Percentiles rank a stretch among this genome's conserved stretches.
phyloP scores from a whole-genome alignment of 2,113 vertebrate genomes.

The Nesogale talazaci region DNA sequence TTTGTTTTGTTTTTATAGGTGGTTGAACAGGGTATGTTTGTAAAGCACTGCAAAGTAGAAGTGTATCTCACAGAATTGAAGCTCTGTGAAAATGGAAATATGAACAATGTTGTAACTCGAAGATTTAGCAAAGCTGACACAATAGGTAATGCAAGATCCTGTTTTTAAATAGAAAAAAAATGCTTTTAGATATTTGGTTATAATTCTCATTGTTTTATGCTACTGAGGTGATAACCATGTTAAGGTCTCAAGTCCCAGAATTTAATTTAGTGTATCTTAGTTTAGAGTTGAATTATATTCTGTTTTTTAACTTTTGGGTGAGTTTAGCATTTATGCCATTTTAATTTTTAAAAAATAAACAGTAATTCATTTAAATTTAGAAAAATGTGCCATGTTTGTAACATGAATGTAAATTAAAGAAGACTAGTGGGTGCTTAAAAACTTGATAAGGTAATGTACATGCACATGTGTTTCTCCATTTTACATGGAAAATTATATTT shows the following conservation, averaged over 20 bases:
- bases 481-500: constrained; percentile 10
- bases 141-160: constrained; percentile 90
- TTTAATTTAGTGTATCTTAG: neutral
- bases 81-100: constrained; percentile 97
- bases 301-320: constrained; percentile 33
- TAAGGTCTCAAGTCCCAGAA: neutral
- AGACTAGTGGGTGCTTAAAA: constrained; percentile 11
- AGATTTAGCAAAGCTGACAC: constrained; percentile 99
- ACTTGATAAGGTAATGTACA: neutral
- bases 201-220: neutral
- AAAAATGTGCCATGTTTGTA: constrained; percentile 51
- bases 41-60: constrained; percentile 99
- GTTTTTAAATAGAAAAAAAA: neutral
- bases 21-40: constrained; percentile 99
- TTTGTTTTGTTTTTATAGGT: constrained; percentile 86
- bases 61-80: constrained; percentile 99
- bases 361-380: constrained; percentile 4
- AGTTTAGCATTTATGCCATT: constrained; percentile 38
- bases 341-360: neutral
- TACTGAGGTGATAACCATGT: neutral
- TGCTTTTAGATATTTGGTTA: neutral
- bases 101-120: constrained; percentile 96
- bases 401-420: constrained; percentile 22
- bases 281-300: constrained; percentile 6
- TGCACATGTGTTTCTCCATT: neutral